Conservation (phyloP, 2,797 vertebrate species). For the Sarcoramphus papa region DNA sequence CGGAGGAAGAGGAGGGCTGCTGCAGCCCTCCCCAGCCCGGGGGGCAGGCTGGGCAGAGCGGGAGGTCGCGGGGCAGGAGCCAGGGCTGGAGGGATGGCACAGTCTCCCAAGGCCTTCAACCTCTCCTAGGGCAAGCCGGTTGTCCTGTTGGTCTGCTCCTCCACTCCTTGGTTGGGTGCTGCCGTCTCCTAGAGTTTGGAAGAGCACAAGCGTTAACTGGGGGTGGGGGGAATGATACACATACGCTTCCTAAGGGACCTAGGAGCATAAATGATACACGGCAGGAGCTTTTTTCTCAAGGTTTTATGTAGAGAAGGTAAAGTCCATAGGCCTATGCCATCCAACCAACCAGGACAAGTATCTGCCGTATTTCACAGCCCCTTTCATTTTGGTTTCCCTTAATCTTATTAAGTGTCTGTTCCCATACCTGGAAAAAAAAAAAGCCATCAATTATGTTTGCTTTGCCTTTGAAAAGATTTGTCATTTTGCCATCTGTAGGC, state of each 20-base stretch:
- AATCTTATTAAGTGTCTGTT: constrained; percentile 79
- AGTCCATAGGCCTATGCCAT: constrained; percentile 66
- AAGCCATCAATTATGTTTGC: constrained; percentile 80
- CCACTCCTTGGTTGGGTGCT: background rate
- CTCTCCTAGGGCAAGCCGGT: background rate
- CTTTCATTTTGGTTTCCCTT: constrained; percentile 66
- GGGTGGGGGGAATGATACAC: background rate
- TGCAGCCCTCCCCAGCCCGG: background rate
- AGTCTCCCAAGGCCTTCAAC: rapidly evolving
- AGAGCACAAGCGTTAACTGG: rapidly evolving
- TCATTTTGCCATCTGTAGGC: constrained; percentile 89
- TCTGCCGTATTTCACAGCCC: constrained; percentile 58
- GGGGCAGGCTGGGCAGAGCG: background rate
- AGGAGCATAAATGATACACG: rapidly evolving
- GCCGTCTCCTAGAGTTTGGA: background rate
- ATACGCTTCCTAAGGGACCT: background rate
- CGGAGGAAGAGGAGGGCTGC: background rate
- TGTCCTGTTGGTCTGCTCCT: rapidly evolving
- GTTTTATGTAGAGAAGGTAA: constrained; percentile 15
- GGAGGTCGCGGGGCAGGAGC: background rate
- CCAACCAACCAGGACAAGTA: constrained; percentile 35
- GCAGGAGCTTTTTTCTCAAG: background rate
- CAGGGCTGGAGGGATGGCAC: background rate
- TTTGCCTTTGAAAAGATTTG: constrained; percentile 79
- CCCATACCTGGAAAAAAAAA: constrained; percentile 74